Conservation (phyloP, 2,888 invertebrate genomes). For the Mesorhabditis sp. region DNA sequence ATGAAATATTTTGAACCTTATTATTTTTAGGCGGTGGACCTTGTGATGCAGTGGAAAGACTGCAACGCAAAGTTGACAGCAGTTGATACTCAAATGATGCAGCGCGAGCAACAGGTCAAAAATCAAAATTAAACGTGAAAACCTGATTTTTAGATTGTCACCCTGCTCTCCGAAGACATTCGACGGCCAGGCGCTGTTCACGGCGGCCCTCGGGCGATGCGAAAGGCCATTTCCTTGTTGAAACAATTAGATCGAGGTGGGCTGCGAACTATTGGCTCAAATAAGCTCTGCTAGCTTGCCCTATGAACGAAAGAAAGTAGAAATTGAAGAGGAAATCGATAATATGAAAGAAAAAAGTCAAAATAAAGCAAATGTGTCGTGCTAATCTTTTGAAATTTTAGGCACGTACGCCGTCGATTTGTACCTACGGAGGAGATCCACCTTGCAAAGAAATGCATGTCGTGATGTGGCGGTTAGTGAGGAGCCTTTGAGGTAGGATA, state of each 20-base stretch:
- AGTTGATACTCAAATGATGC: slow-evolving; percentile 44
- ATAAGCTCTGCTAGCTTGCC: no score
- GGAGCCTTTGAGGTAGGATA: slow-evolving; percentile 19
- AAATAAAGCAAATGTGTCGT: background rate
- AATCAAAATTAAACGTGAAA: background rate
- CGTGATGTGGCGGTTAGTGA: slow-evolving; percentile 35
- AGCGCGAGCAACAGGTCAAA: slow-evolving; percentile 42
- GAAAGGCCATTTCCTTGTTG: slow-evolving; percentile 34
- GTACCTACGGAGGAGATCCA: slow-evolving; percentile 30
- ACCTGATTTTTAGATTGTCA: slow-evolving; percentile 31
- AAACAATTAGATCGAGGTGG: slow-evolving; percentile 33
- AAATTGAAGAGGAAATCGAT: background rate
- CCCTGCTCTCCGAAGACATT: slow-evolving; percentile 49
- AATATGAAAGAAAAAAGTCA: background rate
- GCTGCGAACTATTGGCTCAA: no score
- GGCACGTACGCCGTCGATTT: slow-evolving; percentile 53
- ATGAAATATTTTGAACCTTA: background rate
- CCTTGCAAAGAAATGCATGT: slow-evolving; percentile 35
- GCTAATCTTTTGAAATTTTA: background rate
- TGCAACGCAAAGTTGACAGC: slow-evolving; percentile 39
- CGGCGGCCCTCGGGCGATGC: slow-evolving; percentile 50
- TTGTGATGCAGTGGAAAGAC: slow-evolving; percentile 53
- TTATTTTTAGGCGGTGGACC: slow-evolving; percentile 43
- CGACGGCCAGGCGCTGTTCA: slow-evolving; percentile 49
- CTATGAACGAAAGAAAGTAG: background rate